phyloP scores from a whole-genome alignment of 2,113 vertebrate species.

The Dipodomys ordii region DNA sequence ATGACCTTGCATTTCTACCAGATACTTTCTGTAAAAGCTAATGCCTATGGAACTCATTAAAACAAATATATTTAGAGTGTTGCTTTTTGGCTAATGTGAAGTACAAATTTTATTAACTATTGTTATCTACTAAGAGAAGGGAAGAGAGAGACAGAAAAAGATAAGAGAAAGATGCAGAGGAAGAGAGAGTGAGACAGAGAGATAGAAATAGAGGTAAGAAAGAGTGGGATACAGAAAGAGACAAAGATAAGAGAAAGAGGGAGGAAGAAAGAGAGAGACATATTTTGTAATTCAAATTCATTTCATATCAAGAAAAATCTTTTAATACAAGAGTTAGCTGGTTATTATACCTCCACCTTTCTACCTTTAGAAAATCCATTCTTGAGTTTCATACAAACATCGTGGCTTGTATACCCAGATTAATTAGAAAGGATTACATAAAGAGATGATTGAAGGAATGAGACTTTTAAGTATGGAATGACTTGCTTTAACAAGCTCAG shows the following conservation, averaged over 20 bases:
- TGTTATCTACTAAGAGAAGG: neutral
- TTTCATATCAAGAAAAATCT: neutral
- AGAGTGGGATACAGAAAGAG: no score
- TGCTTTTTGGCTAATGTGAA: neutral
- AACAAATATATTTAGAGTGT: neutral
- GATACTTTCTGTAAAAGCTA: neutral
- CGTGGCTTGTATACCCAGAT: neutral
- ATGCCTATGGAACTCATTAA: neutral
- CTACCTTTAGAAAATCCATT: neutral
- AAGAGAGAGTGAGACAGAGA: no score
- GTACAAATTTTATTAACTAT: neutral
- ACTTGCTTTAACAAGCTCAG: neutral
- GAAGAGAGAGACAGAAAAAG: no score
- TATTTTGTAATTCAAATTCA: neutral
- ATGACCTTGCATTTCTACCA: neutral
- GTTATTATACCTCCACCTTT: neutral
- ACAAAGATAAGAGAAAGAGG: no score
- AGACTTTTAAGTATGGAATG: constrained; percentile 28
- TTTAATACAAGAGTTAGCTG: constrained; percentile 12
- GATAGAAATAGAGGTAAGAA: no score
- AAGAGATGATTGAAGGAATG: constrained; percentile 5
- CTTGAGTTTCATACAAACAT: neutral
- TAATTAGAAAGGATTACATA: constrained; percentile 50
- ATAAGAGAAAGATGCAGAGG: neutral
- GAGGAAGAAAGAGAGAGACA: no score